These are phyloP conservation scores for Apeira syringaria DNA, from an alignment of 2,888 invertebrate genomes.

Conservation along the genomic window DNA sequence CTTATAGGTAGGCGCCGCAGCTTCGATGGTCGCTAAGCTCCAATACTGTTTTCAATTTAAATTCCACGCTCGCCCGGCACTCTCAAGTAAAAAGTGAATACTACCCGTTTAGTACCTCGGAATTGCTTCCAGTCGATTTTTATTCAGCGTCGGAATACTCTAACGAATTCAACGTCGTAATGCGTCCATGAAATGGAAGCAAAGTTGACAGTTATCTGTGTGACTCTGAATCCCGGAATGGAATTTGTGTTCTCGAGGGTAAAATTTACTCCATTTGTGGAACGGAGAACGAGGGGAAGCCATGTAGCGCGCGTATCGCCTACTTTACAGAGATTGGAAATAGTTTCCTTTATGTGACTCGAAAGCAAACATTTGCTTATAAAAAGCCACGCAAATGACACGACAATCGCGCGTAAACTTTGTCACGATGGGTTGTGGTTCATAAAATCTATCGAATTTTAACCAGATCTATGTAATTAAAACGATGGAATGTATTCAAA, in stretches of 20 bases:
- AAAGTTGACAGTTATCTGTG: conserved; percentile 42
- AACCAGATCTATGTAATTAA: background rate
- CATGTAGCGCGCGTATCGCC: conserved; percentile 10
- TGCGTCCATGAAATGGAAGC: conserved; percentile 33
- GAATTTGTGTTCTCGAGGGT: conserved; percentile 40
- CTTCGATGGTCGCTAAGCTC: conserved; percentile 10
- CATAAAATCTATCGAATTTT: background rate
- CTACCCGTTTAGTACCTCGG: conserved; percentile 24
- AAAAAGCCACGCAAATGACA: conserved; percentile 8
- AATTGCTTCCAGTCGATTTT: conserved; percentile 34
- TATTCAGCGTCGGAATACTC: conserved; percentile 25
- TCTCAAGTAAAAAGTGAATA: conserved; percentile 9
- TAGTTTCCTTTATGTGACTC: conserved; percentile 7
- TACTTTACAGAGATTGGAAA: conserved; percentile 16
- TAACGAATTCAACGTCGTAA: conserved; percentile 27
- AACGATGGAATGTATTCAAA: too few relatives aligned
- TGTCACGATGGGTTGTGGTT: background rate
- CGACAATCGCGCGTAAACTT: background rate
- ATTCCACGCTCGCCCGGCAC: conserved; percentile 17
- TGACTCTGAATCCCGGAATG: conserved; percentile 35
- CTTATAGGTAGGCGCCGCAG: conserved; percentile 16
- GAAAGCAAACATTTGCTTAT: conserved; percentile 6
- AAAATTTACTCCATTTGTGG: conserved; percentile 38
- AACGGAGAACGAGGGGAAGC: conserved; percentile 22
- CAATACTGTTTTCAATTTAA: conserved; percentile 20